Conservation (phyloP, 2,888 invertebrate genomes). For the Allygus modestus region DNA sequence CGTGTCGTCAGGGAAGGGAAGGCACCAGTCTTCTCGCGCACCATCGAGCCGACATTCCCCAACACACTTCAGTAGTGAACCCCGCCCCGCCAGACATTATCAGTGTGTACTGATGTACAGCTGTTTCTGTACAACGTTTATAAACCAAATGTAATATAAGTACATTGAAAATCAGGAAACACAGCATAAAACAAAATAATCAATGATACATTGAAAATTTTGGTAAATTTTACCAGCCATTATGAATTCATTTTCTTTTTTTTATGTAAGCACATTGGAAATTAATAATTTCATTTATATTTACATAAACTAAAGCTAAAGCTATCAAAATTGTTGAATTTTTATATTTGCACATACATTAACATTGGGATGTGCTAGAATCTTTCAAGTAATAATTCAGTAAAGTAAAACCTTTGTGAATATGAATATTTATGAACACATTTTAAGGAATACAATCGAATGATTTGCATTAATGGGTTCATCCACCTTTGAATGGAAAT, state of each 20-base stretch:
- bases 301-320: too few species aligned
- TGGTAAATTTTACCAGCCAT: not conserved
- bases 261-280: not conserved
- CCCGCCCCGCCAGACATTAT: not conserved
- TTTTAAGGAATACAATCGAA: too few species aligned
- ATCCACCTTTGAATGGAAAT: too few species aligned
- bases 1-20: slow-evolving; percentile 86
- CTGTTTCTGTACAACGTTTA: not conserved
- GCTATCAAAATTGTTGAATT: too few species aligned
- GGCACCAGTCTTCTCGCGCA: slow-evolving; percentile 76
- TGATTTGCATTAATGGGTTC: too few species aligned
- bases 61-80: slow-evolving; percentile 56
- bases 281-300: not conserved
- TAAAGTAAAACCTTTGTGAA: too few species aligned
- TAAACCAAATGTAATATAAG: not conserved
- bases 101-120: not conserved
- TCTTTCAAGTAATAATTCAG: too few species aligned
- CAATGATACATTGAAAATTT: too few species aligned
- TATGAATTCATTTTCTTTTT: not conserved
- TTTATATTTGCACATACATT: too few species aligned
- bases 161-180: not conserved
- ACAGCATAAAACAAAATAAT: not conserved
- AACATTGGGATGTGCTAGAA: too few species aligned
- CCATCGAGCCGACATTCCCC: slow-evolving; percentile 59
- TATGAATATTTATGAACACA: too few species aligned